Conservation (phyloP, 2,888 invertebrate species). For the Bombylius major region DNA sequence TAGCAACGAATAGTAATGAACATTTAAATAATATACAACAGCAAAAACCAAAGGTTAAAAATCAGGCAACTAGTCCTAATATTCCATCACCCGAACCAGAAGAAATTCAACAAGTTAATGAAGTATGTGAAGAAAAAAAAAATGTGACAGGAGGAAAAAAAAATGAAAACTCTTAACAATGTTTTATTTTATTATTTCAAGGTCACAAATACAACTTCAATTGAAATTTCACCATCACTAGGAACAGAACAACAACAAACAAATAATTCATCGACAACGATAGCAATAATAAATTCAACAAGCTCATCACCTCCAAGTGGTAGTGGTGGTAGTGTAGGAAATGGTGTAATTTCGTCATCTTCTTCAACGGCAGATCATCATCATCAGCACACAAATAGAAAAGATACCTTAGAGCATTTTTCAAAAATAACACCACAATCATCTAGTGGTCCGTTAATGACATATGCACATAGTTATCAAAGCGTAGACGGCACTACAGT, state of each 20-base stretch:
- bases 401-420: neutral
- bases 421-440: constrained; percentile 1
- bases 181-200: neutral
- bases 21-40: constrained; percentile 21
- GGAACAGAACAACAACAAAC: neutral
- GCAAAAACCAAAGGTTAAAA: constrained; percentile 35
- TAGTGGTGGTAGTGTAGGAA: too few relatives aligned
- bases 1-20: neutral
- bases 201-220: neutral
- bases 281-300: constrained; percentile 10
- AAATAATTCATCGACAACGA: neutral
- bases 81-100: constrained; percentile 25
- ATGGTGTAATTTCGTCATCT: neutral
- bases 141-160: neutral
- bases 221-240: constrained; percentile 4
- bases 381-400: neutral
- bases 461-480: constrained; percentile 32
- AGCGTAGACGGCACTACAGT: constrained; percentile 32
- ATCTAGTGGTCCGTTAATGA: constrained; percentile 15
- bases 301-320: constrained; percentile 1
- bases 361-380: too few relatives aligned
- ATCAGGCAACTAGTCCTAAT: constrained; percentile 38
- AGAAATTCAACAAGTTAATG: constrained; percentile 5
- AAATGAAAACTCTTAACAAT: neutral
- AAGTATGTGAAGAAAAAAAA: constrained; percentile 5